phyloP scores from a whole-genome alignment of 2,888 invertebrate species.

The Pediacus dermestoides region DNA sequence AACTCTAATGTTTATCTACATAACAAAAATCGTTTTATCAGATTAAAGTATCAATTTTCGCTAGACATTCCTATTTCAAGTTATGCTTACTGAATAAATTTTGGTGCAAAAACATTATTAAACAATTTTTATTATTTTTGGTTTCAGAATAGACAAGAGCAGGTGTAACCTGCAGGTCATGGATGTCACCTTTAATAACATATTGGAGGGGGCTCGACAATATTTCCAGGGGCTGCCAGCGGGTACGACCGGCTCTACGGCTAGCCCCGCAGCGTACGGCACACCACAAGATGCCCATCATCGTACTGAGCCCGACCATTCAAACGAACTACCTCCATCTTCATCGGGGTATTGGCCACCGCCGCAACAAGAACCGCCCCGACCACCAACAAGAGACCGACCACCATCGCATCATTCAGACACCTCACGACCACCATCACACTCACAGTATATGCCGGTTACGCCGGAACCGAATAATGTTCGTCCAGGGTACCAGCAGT shows the following conservation, averaged over 20 bases:
- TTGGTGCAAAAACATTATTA: too few relatives aligned
- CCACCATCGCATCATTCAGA: slow-evolving; percentile 37
- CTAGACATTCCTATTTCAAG: too few relatives aligned
- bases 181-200: slow-evolving; percentile 76
- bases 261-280: slow-evolving; percentile 37
- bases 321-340: slow-evolving; percentile 24
- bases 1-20: too few relatives aligned
- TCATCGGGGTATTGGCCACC: slow-evolving; percentile 26
- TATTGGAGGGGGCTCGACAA: slow-evolving; percentile 79
- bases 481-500: not conserved
- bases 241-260: slow-evolving; percentile 45
- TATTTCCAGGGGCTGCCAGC: slow-evolving; percentile 76
- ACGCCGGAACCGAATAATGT: not conserved
- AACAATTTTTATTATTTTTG: slow-evolving; percentile 18
- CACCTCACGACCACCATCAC: slow-evolving; percentile 42
- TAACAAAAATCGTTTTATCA: too few relatives aligned
- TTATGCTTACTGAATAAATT: too few relatives aligned
- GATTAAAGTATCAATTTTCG: too few relatives aligned
- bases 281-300: slow-evolving; percentile 23
- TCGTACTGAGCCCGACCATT: slow-evolving; percentile 19
- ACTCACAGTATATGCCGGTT: slow-evolving; percentile 38
- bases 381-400: slow-evolving; percentile 26
- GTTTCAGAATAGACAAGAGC: slow-evolving; percentile 39
- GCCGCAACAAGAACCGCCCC: slow-evolving; percentile 13
- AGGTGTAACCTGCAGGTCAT: slow-evolving; percentile 57